Conservation (phyloP, 2,113 vertebrate genomes). For the Eudorcas thomsonii region DNA sequence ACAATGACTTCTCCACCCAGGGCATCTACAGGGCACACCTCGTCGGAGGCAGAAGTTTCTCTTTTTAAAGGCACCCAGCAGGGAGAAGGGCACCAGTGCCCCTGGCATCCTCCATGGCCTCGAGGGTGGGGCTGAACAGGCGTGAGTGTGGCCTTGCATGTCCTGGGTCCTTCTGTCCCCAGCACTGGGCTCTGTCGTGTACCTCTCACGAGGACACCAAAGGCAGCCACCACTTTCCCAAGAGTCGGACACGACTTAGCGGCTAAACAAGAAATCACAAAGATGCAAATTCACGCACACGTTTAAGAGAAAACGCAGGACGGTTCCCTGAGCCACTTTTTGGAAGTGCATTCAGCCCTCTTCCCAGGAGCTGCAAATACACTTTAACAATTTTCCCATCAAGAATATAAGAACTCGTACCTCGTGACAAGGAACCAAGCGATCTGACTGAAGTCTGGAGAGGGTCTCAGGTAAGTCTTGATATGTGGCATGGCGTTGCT, state of each 20-base stretch:
- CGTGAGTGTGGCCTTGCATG: fast-evolving
- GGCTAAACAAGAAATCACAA: not conserved
- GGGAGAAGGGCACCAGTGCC: not conserved
- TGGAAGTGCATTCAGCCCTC: not conserved
- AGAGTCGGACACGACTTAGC: not conserved
- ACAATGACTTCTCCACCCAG: not conserved
- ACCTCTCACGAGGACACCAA: not conserved
- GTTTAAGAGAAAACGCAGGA: not conserved
- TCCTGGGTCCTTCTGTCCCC: not conserved
- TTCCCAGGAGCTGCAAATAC: not conserved
- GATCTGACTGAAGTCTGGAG: conserved; percentile 90
- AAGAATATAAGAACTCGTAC: conserved; percentile 74
- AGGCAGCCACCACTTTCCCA: not conserved
- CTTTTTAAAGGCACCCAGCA: not conserved
- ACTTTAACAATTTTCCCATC: not conserved
- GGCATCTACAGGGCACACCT: not conserved
- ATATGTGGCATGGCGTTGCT: conserved; percentile 96
- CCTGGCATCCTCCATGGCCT: not conserved
- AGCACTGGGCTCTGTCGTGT: not conserved
- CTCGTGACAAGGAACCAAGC: conserved; percentile 98
- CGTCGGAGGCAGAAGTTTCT: not conserved
- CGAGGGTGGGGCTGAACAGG: not conserved
- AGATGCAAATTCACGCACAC: not conserved
- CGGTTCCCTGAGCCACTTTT: not conserved
- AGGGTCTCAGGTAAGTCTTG: conserved; percentile 94